Percentiles rank a stretch among this genome's conserved stretches.
These are phyloP conservation scores for Podiceps cristatus DNA, from an alignment of 2,113 vertebrate genomes.

Conservation along the genomic window DNA sequence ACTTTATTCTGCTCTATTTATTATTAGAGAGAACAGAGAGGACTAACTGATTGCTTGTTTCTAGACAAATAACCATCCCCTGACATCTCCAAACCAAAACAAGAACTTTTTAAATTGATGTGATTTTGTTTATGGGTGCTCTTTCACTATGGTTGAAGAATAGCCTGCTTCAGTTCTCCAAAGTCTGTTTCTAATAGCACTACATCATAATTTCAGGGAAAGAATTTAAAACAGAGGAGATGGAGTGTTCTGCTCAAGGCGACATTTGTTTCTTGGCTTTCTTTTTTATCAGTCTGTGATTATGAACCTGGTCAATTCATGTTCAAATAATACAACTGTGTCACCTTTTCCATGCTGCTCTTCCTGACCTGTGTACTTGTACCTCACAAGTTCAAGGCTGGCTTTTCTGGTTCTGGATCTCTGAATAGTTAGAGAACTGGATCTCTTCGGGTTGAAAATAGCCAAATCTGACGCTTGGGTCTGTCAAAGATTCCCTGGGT, in stretches of 20 bases:
- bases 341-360: neutral
- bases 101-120: neutral
- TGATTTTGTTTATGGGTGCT: neutral
- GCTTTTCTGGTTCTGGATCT: neutral
- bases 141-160: neutral
- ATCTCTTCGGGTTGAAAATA: neutral
- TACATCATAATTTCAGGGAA: neutral
- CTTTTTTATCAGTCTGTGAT: neutral
- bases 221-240: neutral
- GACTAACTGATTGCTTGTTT: neutral
- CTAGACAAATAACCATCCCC: neutral
- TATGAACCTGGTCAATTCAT: neutral
- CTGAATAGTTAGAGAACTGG: neutral
- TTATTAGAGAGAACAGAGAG: neutral
- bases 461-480: neutral
- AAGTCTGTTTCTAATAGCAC: neutral
- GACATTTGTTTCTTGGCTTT: neutral
- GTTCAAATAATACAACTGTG: neutral
- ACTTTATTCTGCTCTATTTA: neutral
- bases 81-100: neutral
- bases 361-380: neutral
- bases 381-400: neutral
- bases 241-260: neutral
- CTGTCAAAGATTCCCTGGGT: neutral
- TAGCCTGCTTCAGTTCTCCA: neutral